phyloP scores from a whole-genome alignment of 2,797 vertebrate genomes.

The Crenuchus spilurus region DNA sequence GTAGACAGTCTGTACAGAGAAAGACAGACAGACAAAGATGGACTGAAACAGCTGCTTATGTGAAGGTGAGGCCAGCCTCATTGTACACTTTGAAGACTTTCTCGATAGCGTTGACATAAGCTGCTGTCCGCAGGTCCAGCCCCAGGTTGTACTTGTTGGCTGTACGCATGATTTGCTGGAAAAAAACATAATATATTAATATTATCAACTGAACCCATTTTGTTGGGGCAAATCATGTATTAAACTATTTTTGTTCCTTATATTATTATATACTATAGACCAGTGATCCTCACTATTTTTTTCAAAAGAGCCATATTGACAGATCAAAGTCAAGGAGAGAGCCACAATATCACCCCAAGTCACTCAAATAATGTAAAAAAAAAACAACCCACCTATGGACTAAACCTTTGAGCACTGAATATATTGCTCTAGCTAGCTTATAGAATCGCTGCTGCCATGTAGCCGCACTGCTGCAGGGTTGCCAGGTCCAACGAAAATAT shows the following conservation, averaged over 20 bases:
- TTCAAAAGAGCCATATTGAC: too few species aligned
- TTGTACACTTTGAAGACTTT: conserved; percentile 99
- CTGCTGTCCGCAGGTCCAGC: conserved; percentile 94
- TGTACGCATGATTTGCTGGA: conserved; percentile 88
- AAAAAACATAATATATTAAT: not conserved
- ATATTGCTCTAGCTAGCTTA: too few species aligned
- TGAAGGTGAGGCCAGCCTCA: conserved; percentile 89
- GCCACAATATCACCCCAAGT: too few species aligned
- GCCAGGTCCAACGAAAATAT: too few species aligned
- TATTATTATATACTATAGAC: too few species aligned
- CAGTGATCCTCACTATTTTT: too few species aligned
- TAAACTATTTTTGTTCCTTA: not conserved
- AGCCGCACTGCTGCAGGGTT: too few species aligned
- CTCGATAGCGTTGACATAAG: conserved; percentile 97
- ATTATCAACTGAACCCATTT: not conserved
- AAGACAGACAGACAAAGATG: not conserved
- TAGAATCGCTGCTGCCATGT: too few species aligned
- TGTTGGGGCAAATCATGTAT: not conserved
- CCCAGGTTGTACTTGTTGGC: conserved; percentile 97
- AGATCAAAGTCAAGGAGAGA: too few species aligned
- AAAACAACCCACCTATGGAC: too few species aligned
- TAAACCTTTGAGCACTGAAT: too few species aligned
- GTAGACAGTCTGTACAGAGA: conserved; percentile 10
- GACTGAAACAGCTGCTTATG: conserved; percentile 58
- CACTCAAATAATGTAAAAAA: too few species aligned